phyloP scores from a whole-genome alignment of 2,888 invertebrate species.

The Rhamphomyia laevipes region DNA sequence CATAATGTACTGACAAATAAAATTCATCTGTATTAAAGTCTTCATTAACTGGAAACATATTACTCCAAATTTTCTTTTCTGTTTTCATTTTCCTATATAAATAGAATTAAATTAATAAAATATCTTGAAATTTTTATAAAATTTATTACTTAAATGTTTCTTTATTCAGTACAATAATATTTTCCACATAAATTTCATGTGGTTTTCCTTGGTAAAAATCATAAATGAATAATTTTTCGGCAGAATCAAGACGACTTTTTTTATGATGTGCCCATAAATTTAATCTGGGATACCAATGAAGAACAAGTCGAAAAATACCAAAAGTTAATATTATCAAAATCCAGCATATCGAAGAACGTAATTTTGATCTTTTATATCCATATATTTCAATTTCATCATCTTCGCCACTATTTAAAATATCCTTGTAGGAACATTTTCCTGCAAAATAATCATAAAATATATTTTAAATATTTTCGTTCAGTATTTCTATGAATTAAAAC shows the following conservation, averaged over 20 bases:
- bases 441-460: no score
- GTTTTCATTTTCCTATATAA: conserved; percentile 1
- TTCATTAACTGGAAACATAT: no score
- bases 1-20: conserved; percentile 11
- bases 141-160: conserved; percentile 6
- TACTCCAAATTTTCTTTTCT: background rate
- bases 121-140: no score
- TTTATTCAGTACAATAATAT: conserved; percentile 10
- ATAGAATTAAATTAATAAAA: no score
- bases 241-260: conserved; percentile 52
- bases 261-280: conserved; percentile 56
- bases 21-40: background rate
- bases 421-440: background rate
- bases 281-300: conserved; percentile 74
- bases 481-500: no score
- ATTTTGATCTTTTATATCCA: conserved; percentile 11
- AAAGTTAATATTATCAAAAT: conserved; percentile 38
- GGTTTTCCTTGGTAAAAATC: conserved; percentile 26
- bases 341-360: conserved; percentile 10
- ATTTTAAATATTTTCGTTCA: no score
- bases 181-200: conserved; percentile 13
- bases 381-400: conserved; percentile 14
- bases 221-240: conserved; percentile 58
- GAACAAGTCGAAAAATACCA: conserved; percentile 63
- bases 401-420: conserved; percentile 8